These are phyloP conservation scores for Steinernema hermaphroditum DNA, from an alignment of 2,888 invertebrate species.

Conservation along the genomic window DNA sequence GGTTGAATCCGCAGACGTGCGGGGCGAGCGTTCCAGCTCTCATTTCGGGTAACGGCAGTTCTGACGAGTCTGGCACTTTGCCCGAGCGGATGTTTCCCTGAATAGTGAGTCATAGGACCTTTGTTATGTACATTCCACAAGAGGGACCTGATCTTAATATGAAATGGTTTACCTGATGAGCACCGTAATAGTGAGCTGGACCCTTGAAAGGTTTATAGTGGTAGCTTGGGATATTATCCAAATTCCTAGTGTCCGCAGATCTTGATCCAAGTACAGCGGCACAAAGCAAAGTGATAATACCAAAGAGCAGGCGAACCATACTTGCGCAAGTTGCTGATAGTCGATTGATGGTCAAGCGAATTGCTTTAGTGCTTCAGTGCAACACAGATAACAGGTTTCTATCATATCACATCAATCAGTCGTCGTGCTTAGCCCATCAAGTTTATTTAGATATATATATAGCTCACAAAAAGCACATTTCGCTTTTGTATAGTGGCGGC, in stretches of 20 bases:
- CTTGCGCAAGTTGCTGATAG: not conserved
- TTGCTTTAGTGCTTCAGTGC: not conserved
- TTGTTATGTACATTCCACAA: not conserved
- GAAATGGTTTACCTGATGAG: slow-evolving; percentile 45
- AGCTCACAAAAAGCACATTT: too few species aligned
- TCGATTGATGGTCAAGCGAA: not conserved
- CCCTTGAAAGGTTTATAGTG: not conserved
- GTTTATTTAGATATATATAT: too few species aligned
- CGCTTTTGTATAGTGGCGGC: too few species aligned
- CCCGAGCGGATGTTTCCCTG: slow-evolving; percentile 29
- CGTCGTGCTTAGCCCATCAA: too few species aligned
- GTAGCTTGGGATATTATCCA: too few species aligned
- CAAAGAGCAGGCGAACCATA: not conserved
- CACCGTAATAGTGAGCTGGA: slow-evolving; percentile 58
- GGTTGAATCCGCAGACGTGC: slow-evolving; percentile 58
- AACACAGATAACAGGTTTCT: slow-evolving; percentile 25
- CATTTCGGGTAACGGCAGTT: slow-evolving; percentile 25
- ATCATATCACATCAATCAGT: not conserved
- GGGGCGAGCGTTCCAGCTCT: slow-evolving; percentile 35
- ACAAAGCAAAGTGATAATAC: not conserved
- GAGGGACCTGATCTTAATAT: not conserved
- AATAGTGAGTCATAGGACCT: not conserved
- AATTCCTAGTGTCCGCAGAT: slow-evolving; percentile 6
- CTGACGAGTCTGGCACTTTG: slow-evolving; percentile 10
- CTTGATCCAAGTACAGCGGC: not conserved